These are phyloP conservation scores for Trachurus trachurus DNA, from an alignment of 2,797 vertebrate species.

Conservation along the genomic window DNA sequence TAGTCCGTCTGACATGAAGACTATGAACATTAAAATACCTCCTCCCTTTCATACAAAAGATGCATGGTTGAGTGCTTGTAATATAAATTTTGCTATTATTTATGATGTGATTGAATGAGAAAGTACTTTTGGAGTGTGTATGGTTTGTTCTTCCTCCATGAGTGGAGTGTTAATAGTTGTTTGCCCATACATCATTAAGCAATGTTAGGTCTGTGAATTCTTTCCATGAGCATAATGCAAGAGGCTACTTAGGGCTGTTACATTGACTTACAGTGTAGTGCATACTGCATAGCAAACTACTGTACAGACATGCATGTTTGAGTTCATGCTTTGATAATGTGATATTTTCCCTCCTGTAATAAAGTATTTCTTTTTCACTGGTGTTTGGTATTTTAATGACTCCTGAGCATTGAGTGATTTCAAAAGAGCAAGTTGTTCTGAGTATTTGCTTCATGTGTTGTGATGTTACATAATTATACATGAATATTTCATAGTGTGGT, in stretches of 20 bases:
- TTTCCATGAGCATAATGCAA: constrained; percentile 49
- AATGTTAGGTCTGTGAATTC: constrained; percentile 50
- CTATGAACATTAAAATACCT: constrained; percentile 47
- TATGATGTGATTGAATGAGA: constrained; percentile 63
- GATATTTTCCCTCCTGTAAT: constrained; percentile 51
- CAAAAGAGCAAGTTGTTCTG: too few species aligned
- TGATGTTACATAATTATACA: too few species aligned
- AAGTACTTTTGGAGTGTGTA: constrained; percentile 28
- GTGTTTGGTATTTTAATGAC: not conserved
- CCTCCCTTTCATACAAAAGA: constrained; percentile 36
- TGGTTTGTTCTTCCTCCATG: constrained; percentile 30
- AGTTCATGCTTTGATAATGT: constrained; percentile 60
- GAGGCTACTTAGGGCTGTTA: constrained; percentile 54
- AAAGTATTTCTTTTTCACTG: constrained; percentile 57
- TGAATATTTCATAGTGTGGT: too few species aligned
- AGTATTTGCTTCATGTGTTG: too few species aligned
- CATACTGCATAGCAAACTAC: constrained; percentile 60
- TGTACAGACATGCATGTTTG: constrained; percentile 70
- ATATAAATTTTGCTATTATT: constrained; percentile 65
- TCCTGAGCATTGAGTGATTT: not conserved
- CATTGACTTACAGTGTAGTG: constrained; percentile 32
- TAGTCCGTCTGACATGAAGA: constrained; percentile 15
- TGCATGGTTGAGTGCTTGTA: constrained; percentile 49
- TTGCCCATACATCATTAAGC: constrained; percentile 28
- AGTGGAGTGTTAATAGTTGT: constrained; percentile 22